Conservation (phyloP, 2,113 vertebrate genomes). For the Grus americana region DNA sequence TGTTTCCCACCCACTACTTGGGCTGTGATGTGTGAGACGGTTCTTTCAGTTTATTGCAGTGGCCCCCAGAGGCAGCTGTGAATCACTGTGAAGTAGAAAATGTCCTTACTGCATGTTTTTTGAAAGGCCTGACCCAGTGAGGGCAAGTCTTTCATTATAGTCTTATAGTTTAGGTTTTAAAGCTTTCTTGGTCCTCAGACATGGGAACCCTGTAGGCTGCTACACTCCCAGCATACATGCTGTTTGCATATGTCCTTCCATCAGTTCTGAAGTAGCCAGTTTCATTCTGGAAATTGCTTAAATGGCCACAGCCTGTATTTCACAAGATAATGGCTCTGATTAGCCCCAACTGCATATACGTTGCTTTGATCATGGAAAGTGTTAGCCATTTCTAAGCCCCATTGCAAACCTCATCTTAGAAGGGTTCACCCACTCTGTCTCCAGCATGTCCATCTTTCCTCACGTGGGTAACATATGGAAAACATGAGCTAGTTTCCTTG, state of each 20-base stretch:
- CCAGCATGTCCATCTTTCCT: background rate
- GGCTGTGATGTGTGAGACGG: background rate
- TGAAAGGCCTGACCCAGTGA: background rate
- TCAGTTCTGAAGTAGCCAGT: background rate
- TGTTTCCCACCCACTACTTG: background rate
- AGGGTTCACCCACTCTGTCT: background rate
- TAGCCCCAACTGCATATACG: background rate
- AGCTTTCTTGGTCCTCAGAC: background rate
- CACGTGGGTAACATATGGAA: background rate
- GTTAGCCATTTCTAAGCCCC: background rate
- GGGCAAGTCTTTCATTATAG: background rate
- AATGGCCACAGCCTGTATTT: background rate
- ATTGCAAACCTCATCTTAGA: background rate
- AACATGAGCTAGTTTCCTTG: background rate
- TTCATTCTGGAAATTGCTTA: background rate
- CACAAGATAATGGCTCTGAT: background rate
- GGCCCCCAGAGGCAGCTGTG: background rate
- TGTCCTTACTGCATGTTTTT: background rate
- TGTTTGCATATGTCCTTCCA: background rate
- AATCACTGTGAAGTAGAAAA: background rate
- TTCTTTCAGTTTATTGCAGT: background rate
- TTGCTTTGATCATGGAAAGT: background rate
- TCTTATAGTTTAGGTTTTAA: background rate
- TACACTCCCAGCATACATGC: accelerated
- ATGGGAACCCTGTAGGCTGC: background rate